Evolutionary conservation across 2,113 vertebrate genomes (phyloP).

Genomic region (Nothobranchius kuhntae): DNA sequence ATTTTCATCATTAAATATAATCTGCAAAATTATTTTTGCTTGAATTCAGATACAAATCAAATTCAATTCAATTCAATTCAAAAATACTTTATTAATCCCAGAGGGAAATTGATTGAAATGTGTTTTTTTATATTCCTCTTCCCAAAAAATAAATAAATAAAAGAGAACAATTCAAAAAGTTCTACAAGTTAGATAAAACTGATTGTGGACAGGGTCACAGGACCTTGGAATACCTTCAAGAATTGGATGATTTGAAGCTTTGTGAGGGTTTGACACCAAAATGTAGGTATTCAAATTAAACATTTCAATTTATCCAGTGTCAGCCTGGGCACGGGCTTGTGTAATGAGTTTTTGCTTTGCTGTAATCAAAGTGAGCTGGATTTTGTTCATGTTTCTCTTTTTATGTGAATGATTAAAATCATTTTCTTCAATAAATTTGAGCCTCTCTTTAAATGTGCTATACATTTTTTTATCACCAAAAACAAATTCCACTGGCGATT

Average conservation of each 20-base stretch:
- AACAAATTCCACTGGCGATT: not conserved
- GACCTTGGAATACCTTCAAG: not conserved
- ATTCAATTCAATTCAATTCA: too few relatives aligned
- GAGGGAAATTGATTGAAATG: too few relatives aligned
- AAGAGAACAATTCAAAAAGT: not conserved
- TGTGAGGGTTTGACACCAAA: not conserved
- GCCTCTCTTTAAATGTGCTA: slow-evolving; percentile 10
- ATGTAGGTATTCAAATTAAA: not conserved
- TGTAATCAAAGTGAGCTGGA: slow-evolving; percentile 21
- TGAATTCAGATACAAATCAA: too few relatives aligned
- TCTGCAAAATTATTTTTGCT: too few relatives aligned
- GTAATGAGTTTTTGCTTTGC: slow-evolving; percentile 17
- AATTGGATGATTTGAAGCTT: not conserved
- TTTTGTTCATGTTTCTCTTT: slow-evolving; percentile 19
- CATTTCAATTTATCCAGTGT: not conserved
- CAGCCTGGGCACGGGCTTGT: slow-evolving; percentile 25
- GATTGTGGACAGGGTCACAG: not conserved
- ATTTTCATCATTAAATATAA: too few relatives aligned
- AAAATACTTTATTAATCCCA: too few relatives aligned
- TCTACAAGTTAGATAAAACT: not conserved
- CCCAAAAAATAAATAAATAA: not conserved
- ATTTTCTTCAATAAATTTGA: slow-evolving; percentile 20
- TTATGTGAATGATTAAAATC: slow-evolving; percentile 35
- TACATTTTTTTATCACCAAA: not conserved
- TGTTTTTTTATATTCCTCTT: too few relatives aligned